phyloP scores from a whole-genome alignment of 2,113 vertebrate genomes.

The Leptosomus discolor region DNA sequence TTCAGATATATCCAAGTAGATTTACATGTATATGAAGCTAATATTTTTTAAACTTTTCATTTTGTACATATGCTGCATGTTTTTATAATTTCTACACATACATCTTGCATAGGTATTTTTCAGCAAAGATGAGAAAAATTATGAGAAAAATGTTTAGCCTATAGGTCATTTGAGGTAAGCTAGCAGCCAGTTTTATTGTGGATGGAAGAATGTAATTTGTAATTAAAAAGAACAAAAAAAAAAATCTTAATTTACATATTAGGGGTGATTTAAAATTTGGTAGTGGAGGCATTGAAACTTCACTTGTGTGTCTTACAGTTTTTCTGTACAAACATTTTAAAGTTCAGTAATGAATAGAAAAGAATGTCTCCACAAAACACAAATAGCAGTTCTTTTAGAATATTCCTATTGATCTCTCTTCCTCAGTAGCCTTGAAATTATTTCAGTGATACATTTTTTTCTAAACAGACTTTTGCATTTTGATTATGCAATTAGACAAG shows the following conservation, averaged over 20 bases:
- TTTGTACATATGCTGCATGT: slow-evolving; percentile 86
- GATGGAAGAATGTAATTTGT: slow-evolving; percentile 71
- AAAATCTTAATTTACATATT: slow-evolving; percentile 53
- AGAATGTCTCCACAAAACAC: slow-evolving; percentile 58
- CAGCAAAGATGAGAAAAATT: slow-evolving; percentile 69
- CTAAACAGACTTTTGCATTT: background rate
- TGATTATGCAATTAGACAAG: slow-evolving; percentile 44
- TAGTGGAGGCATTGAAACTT: slow-evolving; percentile 47
- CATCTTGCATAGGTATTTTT: slow-evolving; percentile 74
- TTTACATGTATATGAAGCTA: slow-evolving; percentile 84
- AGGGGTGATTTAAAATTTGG: slow-evolving; percentile 47
- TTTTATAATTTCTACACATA: slow-evolving; percentile 79
- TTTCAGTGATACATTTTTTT: slow-evolving; percentile 29
- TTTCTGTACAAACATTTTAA: slow-evolving; percentile 65
- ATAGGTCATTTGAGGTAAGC: slow-evolving; percentile 56
- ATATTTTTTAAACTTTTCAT: slow-evolving; percentile 82
- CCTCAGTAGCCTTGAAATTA: background rate
- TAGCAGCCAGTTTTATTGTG: slow-evolving; percentile 61
- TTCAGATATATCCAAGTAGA: slow-evolving; percentile 81
- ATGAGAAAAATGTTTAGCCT: slow-evolving; percentile 51
- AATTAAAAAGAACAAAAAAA: slow-evolving; percentile 18
- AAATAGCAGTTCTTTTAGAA: slow-evolving; percentile 45
- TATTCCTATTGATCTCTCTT: slow-evolving; percentile 32
- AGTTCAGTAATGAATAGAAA: slow-evolving; percentile 45
- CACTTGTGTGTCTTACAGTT: slow-evolving; percentile 50